Percentiles rank a stretch among this genome's conserved stretches.
phyloP scores from a whole-genome alignment of 1,140 invertebrate species.

The Nebria ingens region DNA sequence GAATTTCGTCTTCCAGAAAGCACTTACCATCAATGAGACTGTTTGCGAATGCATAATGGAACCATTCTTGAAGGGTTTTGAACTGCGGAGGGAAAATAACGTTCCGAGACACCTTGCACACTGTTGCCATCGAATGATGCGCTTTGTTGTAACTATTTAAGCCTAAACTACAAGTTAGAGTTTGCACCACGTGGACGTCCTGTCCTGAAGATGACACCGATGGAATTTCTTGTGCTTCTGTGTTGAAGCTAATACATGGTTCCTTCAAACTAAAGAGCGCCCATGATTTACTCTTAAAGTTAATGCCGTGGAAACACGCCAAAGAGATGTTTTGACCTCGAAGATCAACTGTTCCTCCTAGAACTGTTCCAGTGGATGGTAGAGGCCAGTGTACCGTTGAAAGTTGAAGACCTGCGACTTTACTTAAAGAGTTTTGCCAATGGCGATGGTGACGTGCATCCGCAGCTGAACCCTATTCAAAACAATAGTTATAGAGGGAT shows the following conservation, averaged over 20 bases:
- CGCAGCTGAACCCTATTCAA: conserved; percentile 29
- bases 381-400: conserved; percentile 55
- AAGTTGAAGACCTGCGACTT: conserved; percentile 64
- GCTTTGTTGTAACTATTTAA: conserved; percentile 54
- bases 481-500: too few relatives aligned
- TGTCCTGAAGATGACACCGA: conserved; percentile 36
- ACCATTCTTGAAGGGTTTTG: conserved; percentile 90
- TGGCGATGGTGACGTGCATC: conserved; percentile 78
- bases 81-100: conserved; percentile 92
- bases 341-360: conserved; percentile 88
- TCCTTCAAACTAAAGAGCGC: conserved; percentile 90
- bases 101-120: conserved; percentile 82
- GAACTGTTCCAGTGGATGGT: conserved; percentile 63
- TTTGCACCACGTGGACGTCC: conserved; percentile 71
- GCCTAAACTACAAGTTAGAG: conserved; percentile 81
- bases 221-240: conserved; percentile 80
- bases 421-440: conserved; percentile 73
- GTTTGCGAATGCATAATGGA: conserved; percentile 89
- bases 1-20: too few relatives aligned
- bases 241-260: conserved; percentile 89
- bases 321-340: conserved; percentile 86
- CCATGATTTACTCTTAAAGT: conserved; percentile 95
- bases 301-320: conserved; percentile 95
- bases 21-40: conserved; percentile 89
- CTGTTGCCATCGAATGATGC: conserved; percentile 81